A percentile compares a stretch with the other conserved stretches of the same genome.
Evolutionary conservation across 2,888 invertebrate species (phyloP).

Genomic region (Agrochola lota): DNA sequence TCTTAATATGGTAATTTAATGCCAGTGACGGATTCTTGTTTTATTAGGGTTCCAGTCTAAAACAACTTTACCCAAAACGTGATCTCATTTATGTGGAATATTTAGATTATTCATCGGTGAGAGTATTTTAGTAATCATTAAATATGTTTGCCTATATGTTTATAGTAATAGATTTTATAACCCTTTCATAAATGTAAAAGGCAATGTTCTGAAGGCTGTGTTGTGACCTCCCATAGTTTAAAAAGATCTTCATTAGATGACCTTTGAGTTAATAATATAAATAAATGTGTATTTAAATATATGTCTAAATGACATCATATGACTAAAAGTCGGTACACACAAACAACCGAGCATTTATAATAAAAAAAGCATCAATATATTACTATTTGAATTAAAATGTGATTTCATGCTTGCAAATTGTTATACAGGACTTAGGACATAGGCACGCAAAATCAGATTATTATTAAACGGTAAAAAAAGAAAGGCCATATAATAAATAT

Average conservation of each 20-base stretch:
- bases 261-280: slow-evolving; percentile 51
- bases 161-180: background rate
- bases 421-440: too few species aligned
- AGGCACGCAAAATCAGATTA: background rate
- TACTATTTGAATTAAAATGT: slow-evolving; percentile 5
- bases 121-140: background rate
- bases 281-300: slow-evolving; percentile 44
- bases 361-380: slow-evolving; percentile 4
- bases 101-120: slow-evolving; percentile 16
- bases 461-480: background rate
- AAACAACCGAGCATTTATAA: slow-evolving; percentile 27
- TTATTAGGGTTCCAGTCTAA: slow-evolving; percentile 61
- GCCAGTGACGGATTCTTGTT: slow-evolving; percentile 61
- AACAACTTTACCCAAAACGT: slow-evolving; percentile 38
- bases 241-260: slow-evolving; percentile 48
- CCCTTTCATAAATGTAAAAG: slow-evolving; percentile 25
- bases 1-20: slow-evolving; percentile 68
- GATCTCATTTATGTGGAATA: slow-evolving; percentile 31
- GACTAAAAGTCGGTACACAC: slow-evolving; percentile 20
- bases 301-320: slow-evolving; percentile 58
- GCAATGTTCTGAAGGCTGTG: slow-evolving; percentile 22
- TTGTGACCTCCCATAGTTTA: slow-evolving; percentile 56
- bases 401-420: slow-evolving; percentile 5
- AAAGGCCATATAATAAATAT: slow-evolving; percentile 1
- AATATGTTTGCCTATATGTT: too few species aligned